Conservation (phyloP, 2,113 vertebrate species). For the Hyperopisus bebe region DNA sequence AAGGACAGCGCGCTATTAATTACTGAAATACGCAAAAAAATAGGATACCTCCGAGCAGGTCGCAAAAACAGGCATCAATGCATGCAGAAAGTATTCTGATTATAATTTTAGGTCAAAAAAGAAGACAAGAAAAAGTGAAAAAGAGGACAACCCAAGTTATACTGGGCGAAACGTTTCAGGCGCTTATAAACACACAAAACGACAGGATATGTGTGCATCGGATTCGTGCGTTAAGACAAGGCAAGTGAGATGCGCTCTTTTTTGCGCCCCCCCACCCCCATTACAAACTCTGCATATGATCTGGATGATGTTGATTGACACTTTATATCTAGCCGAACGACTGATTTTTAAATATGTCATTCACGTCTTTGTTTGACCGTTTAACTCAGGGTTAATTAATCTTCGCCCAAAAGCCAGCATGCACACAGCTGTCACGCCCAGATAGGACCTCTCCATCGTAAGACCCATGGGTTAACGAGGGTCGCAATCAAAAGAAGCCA, state of each 20-base stretch:
- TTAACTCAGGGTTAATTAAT: neutral
- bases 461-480: neutral
- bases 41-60: neutral
- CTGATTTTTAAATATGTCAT: neutral
- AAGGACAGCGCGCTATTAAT: neutral
- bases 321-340: neutral
- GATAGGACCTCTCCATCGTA: neutral
- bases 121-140: neutral
- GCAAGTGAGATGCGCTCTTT: neutral
- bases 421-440: neutral
- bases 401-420: neutral
- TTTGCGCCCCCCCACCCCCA: neutral
- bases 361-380: neutral
- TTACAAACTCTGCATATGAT: neutral
- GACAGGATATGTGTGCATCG: neutral
- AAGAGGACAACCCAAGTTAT: neutral
- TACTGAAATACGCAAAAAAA: neutral
- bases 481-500: neutral
- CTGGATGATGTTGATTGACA: neutral
- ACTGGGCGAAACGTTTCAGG: neutral
- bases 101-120: neutral
- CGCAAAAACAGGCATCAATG: neutral
- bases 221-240: neutral
- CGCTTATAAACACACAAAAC: neutral
- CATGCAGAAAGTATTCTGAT: neutral